Base-by-base conservation (phyloP, 2,797 vertebrate genomes). In the Hippocampus kuda region DNA sequence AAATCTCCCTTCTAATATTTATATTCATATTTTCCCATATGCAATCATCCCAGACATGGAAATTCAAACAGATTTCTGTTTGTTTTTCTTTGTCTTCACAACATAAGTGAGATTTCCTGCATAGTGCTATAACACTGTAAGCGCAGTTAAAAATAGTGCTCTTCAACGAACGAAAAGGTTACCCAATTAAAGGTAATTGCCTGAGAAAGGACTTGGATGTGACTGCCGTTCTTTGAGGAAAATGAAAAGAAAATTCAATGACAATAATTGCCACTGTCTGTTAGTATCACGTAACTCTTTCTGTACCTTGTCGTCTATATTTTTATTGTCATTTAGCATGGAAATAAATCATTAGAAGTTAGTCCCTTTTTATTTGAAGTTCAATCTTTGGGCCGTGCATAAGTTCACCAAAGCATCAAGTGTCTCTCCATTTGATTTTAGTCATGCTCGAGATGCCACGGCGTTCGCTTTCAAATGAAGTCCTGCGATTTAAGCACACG, bases 161-260 rank as follows among this genome's bases (percentile, higher is more conserved):
- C 73, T 72, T 77, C 75, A 67, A 74, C 73, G 80, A 86, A 81
- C 46, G 56, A 79, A 87, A 88, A 88, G 85, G 86, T 87, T 89
- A 87, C 81, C 86, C 86, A 88, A 88, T 90, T 89, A 88, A 90
- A 89, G 84, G 86, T 86, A 86, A 89, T 87, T 86, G 86, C 83
- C 72, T 57, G 71, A 71, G 72, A 80, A 81, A 27, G 13, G 56
- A 57, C 24, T 26, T 15, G 13, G 53, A 24, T 15, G 71, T 73
- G 77, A 73, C 65, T 67, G 57, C 74, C 71, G 66, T 78, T 78
- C 64, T 77, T 79, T 51, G 68, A 60, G 61, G 61, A 70, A 78
- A 75, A 78, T 72, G 81, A 83, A 85, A 26, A 79, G 27, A 57
- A 13, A 83, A 77, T 22, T 22, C 30, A 30, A 59, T 77, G 77